Percentiles rank a stretch among this genome's conserved stretches.
Conservation (phyloP, 2,888 invertebrate species). For the Omphaloscelis lunosa region DNA sequence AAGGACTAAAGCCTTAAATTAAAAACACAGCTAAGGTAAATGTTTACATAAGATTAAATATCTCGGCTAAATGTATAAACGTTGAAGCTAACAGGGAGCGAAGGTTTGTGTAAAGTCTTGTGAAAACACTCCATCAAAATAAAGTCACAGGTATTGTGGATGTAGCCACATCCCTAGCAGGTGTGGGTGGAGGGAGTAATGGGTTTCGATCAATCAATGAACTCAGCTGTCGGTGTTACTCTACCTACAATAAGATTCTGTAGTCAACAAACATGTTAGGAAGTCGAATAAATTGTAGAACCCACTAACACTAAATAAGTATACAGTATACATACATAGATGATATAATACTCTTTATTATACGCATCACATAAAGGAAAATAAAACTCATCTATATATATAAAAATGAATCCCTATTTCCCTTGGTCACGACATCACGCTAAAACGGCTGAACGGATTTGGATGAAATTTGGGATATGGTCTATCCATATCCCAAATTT, state of each 20-base stretch:
- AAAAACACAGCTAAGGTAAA: constrained; percentile 17
- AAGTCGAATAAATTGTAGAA: background rate
- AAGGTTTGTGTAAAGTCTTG: constrained; percentile 16
- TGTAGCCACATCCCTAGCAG: constrained; percentile 28
- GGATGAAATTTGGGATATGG: no score
- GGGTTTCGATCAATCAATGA: constrained; percentile 53
- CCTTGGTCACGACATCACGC: no score
- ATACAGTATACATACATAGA: background rate
- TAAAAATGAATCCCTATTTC: no score
- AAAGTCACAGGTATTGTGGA: constrained; percentile 12
- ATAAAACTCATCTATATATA: background rate
- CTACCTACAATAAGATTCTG: background rate
- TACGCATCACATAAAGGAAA: background rate
- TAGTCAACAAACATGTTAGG: background rate
- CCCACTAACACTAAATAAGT: background rate
- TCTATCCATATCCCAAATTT: no score
- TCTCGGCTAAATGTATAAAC: constrained; percentile 36
- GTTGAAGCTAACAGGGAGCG: constrained; percentile 17
- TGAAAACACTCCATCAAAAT: constrained; percentile 24
- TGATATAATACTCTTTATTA: background rate
- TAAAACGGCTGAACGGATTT: no score
- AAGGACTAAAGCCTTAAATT: constrained; percentile 12
- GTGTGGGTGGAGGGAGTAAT: constrained; percentile 33
- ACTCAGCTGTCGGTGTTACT: constrained; percentile 39
- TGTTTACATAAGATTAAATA: constrained; percentile 44